These are phyloP conservation scores for Eubasilissa splendida DNA, from an alignment of 2,888 invertebrate genomes.

Conservation along the genomic window DNA sequence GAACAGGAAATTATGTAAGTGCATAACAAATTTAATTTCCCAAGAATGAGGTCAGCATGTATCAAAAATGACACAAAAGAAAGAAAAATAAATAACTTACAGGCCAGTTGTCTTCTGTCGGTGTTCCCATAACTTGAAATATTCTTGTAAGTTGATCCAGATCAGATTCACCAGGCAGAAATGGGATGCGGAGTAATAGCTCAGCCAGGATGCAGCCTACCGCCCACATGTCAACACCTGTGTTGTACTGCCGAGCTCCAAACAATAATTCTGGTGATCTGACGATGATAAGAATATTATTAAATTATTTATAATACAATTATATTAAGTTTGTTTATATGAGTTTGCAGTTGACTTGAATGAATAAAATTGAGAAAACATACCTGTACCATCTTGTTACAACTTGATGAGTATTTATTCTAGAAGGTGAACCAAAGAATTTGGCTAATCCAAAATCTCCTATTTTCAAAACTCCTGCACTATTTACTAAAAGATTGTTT, in stretches of 20 bases:
- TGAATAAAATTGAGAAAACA: not conserved
- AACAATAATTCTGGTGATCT: conserved; percentile 94
- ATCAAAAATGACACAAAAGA: no score
- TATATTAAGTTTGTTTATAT: no score
- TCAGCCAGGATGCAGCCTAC: conserved; percentile 98
- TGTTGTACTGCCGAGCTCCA: conserved; percentile 95
- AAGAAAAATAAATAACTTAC: conserved; percentile 63
- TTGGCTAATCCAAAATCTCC: conserved; percentile 99
- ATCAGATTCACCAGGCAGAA: conserved; percentile 97
- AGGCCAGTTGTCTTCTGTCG: conserved; percentile 94
- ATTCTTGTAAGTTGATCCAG: conserved; percentile 96
- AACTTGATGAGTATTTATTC: conserved; percentile 97
- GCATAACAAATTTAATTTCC: no score
- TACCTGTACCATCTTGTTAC: conserved; percentile 95
- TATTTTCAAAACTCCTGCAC: conserved; percentile 93
- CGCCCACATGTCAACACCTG: conserved; percentile 99
- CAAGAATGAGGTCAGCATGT: no score
- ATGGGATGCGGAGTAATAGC: conserved; percentile 89
- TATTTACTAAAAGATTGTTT: conserved; percentile 96
- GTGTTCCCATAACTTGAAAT: conserved; percentile 95
- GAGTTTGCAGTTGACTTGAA: no score
- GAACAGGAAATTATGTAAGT: no score
- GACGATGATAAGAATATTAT: conserved; percentile 12
- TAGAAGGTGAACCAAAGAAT: conserved; percentile 95
- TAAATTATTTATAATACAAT: no score